Percentiles rank a stretch among this genome's conserved stretches.
These are phyloP conservation scores for Halocaridina rubra DNA, from an alignment of 2,888 invertebrate genomes.

Conservation along the genomic window DNA sequence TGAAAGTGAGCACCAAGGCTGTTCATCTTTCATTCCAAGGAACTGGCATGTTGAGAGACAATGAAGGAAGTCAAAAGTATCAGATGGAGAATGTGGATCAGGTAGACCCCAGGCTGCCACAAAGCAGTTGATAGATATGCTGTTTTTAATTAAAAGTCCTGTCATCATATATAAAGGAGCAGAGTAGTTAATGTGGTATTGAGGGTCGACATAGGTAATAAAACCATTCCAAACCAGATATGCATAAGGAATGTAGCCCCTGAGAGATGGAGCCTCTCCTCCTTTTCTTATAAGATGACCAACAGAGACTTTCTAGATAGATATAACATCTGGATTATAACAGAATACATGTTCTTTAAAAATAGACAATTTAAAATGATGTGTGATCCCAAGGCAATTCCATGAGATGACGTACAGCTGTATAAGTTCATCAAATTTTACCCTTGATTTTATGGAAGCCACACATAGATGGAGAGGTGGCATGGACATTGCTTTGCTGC, in stretches of 20 bases:
- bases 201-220: slow-evolving; percentile 9
- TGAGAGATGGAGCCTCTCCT: too few relatives aligned
- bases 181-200: neutral
- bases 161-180: neutral
- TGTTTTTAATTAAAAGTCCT: too few relatives aligned
- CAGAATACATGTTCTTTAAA: neutral
- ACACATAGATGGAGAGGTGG: neutral
- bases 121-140: too few relatives aligned
- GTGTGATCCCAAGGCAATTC: neutral
- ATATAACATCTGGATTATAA: neutral
- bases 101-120: too few relatives aligned
- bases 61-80: too few relatives aligned
- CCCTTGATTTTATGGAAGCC: neutral
- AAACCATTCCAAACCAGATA: slow-evolving; percentile 11
- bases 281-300: neutral
- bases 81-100: too few relatives aligned
- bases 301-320: neutral
- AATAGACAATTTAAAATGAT: neutral
- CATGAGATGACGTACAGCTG: neutral
- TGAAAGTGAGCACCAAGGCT: too few relatives aligned
- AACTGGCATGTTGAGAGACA: too few relatives aligned
- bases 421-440: neutral
- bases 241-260: too few relatives aligned
- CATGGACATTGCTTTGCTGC: neutral
- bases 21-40: too few relatives aligned